Percentiles rank a stretch among this genome's conserved stretches.
Evolutionary conservation across 1,140 invertebrate genomes (phyloP).

Genomic region (Melipona quadrifasciata): DNA sequence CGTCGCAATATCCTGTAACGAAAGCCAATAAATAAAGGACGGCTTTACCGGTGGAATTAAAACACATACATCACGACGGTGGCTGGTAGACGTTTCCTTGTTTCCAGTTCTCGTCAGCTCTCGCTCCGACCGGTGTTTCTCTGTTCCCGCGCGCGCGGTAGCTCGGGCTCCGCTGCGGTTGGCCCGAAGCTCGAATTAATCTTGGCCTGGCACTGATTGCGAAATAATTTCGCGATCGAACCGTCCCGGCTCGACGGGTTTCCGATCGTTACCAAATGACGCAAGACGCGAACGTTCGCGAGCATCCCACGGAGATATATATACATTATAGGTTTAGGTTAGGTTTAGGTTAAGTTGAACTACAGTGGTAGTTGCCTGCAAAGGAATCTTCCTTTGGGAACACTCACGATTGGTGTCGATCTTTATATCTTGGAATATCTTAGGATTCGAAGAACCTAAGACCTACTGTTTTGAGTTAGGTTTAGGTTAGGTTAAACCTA

Average conservation of each 20-base stretch:
- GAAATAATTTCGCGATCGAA: slow-evolving; percentile 60
- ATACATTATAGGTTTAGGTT: too few relatives aligned
- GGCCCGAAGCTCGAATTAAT: slow-evolving; percentile 56
- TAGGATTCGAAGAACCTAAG: too few relatives aligned
- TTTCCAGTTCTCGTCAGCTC: slow-evolving; percentile 50
- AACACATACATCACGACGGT: slow-evolving; percentile 72
- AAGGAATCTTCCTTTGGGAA: too few relatives aligned
- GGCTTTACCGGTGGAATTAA: slow-evolving; percentile 69
- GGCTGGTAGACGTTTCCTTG: slow-evolving; percentile 49
- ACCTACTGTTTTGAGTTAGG: too few relatives aligned
- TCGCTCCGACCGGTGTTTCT: slow-evolving; percentile 16
- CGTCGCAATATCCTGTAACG: slow-evolving; percentile 72
- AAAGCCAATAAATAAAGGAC: slow-evolving; percentile 74
- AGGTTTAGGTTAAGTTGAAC: too few relatives aligned
- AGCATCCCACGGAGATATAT: slow-evolving; percentile 15
- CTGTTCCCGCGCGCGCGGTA: slow-evolving; percentile 6
- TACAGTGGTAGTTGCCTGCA: too few relatives aligned
- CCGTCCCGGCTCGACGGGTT: background rate
- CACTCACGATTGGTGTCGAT: too few relatives aligned
- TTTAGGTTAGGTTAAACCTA: too few relatives aligned
- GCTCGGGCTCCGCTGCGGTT: slow-evolving; percentile 14
- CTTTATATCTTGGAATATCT: too few relatives aligned
- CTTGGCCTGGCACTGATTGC: slow-evolving; percentile 53
- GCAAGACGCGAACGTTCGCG: background rate
- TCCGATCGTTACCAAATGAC: slow-evolving; percentile 39